These are phyloP conservation scores for Gandaritis pyraliata DNA, from an alignment of 2,888 invertebrate species.

Conservation along the genomic window DNA sequence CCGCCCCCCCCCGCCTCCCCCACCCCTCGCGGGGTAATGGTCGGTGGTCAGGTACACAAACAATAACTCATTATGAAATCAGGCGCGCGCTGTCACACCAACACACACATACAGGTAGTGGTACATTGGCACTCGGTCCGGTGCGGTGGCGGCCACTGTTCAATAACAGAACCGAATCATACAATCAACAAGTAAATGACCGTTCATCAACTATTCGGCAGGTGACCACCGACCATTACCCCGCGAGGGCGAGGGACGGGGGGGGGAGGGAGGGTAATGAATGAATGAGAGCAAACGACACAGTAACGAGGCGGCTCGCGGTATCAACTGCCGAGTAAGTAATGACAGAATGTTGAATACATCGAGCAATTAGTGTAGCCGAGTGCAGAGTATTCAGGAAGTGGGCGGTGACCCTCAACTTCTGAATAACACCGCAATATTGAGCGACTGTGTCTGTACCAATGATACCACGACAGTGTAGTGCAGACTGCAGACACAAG, in stretches of 20 bases:
- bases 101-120: too few relatives aligned
- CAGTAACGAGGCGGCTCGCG: neutral
- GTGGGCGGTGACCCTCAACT: too few relatives aligned
- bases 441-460: too few relatives aligned
- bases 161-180: neutral
- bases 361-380: slow-evolving; percentile 9
- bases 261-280: neutral
- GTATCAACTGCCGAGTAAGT: neutral
- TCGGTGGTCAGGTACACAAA: too few relatives aligned
- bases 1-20: too few relatives aligned
- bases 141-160: neutral
- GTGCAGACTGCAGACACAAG: too few relatives aligned
- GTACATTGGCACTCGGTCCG: too few relatives aligned
- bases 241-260: neutral
- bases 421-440: too few relatives aligned
- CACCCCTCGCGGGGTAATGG: too few relatives aligned
- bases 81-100: too few relatives aligned
- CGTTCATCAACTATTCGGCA: slow-evolving; percentile 22
- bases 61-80: too few relatives aligned
- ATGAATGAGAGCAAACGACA: neutral
- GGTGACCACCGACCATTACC: slow-evolving; percentile 5
- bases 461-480: too few relatives aligned
- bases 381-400: neutral
- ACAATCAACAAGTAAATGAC: slow-evolving; percentile 33
- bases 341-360: slow-evolving; percentile 1